Percentiles rank a stretch among this genome's conserved stretches.
These are phyloP conservation scores for Zonotrichia leucophrys DNA, from an alignment of 2,113 vertebrate species.

Conservation along the genomic window DNA sequence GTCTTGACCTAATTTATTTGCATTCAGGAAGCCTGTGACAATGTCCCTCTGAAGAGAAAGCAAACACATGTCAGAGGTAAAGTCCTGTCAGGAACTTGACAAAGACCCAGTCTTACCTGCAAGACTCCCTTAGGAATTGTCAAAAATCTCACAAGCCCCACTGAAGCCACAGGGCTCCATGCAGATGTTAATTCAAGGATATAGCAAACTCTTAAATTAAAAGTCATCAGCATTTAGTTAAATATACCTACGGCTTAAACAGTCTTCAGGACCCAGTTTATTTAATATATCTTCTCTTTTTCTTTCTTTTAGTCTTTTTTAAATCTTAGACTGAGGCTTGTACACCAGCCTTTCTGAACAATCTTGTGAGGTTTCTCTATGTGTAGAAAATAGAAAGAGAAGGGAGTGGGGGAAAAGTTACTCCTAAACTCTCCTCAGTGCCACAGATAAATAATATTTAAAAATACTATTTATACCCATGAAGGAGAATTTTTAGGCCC, in stretches of 20 bases:
- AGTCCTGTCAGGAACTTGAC: neutral
- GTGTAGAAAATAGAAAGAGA: neutral
- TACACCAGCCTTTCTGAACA: neutral
- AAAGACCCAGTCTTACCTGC: neutral
- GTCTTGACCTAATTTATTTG: neutral
- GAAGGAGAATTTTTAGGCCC: neutral
- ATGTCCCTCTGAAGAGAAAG: neutral
- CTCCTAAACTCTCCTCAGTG: neutral
- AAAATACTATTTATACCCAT: neutral
- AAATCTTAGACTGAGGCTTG: neutral
- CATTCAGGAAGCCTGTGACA: neutral
- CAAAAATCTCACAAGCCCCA: neutral
- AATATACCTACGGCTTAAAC: neutral
- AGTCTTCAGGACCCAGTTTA: neutral
- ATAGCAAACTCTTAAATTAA: neutral
- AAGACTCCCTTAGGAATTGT: neutral
- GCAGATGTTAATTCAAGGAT: neutral
- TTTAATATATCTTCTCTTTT: neutral
- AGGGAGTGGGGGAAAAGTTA: rapidly evolving
- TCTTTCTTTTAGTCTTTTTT: neutral
- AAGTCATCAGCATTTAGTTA: neutral
- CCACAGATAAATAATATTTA: neutral
- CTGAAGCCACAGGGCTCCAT: neutral
- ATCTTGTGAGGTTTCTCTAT: neutral
- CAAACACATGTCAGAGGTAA: neutral